Conservation (phyloP, 2,113 vertebrate genomes). For the Turdus rufiventris region DNA sequence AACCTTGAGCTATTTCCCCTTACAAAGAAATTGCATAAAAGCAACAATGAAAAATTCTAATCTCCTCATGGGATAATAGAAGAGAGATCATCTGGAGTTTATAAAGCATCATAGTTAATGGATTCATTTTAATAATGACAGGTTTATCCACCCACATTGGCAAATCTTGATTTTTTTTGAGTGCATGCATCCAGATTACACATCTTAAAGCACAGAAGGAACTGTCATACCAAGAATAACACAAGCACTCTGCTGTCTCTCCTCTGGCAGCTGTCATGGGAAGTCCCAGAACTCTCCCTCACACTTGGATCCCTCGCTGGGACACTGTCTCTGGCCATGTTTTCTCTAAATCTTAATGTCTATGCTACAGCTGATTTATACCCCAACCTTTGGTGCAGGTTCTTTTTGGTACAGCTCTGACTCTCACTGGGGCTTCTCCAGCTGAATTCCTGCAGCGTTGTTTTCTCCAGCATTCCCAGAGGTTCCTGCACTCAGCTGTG, state of each 20-base stretch:
- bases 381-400: not conserved
- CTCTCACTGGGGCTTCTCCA: rapidly evolving
- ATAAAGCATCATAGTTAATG: conserved; percentile 67
- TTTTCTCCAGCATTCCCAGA: not conserved
- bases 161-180: conserved; percentile 10
- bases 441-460: rapidly evolving
- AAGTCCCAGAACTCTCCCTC: not conserved
- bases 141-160: conserved; percentile 46
- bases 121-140: conserved; percentile 68
- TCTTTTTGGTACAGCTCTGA: not conserved
- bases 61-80: conserved; percentile 66
- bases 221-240: not conserved
- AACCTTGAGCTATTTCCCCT: conserved; percentile 60
- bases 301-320: not conserved
- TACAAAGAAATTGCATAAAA: conserved; percentile 54
- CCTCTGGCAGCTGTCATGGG: not conserved
- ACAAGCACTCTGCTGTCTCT: not conserved
- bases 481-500: not conserved
- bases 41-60: conserved; percentile 64
- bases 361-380: not conserved
- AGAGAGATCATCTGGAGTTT: conserved; percentile 67
- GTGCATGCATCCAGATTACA: not conserved
- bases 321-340: not conserved
- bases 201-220: not conserved
- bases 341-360: not conserved